Percentiles rank a stretch among this genome's conserved stretches.
These are phyloP conservation scores for Notothenia rossii DNA, from an alignment of 2,113 vertebrate species.

Conservation along the genomic window DNA sequence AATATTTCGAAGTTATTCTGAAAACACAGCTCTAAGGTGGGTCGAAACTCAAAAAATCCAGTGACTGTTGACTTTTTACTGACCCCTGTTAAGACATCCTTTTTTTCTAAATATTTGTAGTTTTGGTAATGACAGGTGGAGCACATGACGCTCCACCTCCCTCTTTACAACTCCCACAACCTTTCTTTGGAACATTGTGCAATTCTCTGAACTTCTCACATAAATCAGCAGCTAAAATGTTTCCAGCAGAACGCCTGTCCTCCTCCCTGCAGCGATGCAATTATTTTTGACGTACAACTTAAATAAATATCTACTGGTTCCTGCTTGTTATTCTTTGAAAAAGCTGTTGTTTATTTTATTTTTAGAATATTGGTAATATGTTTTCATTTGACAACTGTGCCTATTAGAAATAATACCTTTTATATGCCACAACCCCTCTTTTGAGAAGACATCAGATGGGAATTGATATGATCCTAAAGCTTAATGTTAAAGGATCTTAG, in stretches of 20 bases:
- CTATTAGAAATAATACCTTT: neutral
- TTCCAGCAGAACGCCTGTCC: neutral
- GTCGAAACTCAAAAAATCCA: neutral
- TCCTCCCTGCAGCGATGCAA: neutral
- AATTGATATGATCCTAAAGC: too few species aligned
- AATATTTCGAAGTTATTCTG: neutral
- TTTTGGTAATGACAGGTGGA: slow-evolving; percentile 34
- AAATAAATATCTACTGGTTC: neutral
- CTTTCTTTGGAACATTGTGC: slow-evolving; percentile 29
- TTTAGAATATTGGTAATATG: neutral
- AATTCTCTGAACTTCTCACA: slow-evolving; percentile 27
- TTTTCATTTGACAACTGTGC: neutral
- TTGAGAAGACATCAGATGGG: too few species aligned
- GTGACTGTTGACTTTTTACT: slow-evolving; percentile 26
- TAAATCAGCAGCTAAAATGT: neutral
- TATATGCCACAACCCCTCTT: too few species aligned
- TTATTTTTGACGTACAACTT: neutral
- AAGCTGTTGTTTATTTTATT: neutral
- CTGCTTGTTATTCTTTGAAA: neutral
- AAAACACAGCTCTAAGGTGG: neutral
- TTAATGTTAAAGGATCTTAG: too few species aligned
- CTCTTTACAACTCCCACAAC: slow-evolving; percentile 56
- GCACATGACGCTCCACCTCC: slow-evolving; percentile 38
- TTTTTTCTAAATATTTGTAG: slow-evolving; percentile 37
- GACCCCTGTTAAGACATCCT: slow-evolving; percentile 25